A percentile compares a stretch with the other conserved stretches of the same genome.
Conservation (phyloP, 2,888 invertebrate species). For the Drosophila vallismaia region DNA sequence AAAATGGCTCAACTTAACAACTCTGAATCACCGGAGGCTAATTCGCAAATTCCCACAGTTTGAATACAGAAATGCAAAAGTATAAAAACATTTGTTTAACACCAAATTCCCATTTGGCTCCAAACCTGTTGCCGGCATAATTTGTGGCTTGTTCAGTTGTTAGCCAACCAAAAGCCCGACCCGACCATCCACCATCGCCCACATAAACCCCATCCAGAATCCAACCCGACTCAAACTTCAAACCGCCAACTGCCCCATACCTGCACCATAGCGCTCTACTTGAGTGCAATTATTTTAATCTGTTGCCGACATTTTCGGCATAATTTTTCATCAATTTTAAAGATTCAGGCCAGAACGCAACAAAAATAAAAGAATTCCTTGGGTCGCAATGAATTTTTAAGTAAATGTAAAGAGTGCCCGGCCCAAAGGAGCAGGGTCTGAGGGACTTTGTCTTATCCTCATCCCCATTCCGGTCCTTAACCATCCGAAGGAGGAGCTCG, state of each 20-base stretch:
- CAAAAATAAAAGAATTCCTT: slow-evolving; percentile 70
- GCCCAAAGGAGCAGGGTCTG: slow-evolving; percentile 28
- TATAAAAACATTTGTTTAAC: slow-evolving; percentile 43
- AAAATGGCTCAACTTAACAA: slow-evolving; percentile 32
- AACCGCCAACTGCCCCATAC: not conserved
- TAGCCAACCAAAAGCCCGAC: slow-evolving; percentile 4
- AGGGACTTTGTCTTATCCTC: slow-evolving; percentile 7
- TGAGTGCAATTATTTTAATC: slow-evolving; percentile 70
- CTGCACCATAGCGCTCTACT: slow-evolving; percentile 17
- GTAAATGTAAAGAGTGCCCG: slow-evolving; percentile 64
- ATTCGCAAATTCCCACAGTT: slow-evolving; percentile 62
- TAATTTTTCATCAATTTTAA: slow-evolving; percentile 69
- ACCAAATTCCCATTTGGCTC: slow-evolving; percentile 54
- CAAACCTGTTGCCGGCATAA: slow-evolving; percentile 50
- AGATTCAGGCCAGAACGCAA: slow-evolving; percentile 29
- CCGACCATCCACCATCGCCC: not conserved
- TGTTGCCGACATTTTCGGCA: slow-evolving; percentile 69
- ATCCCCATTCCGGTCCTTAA: slow-evolving; percentile 4
- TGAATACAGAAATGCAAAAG: slow-evolving; percentile 54
- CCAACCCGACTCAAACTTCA: slow-evolving; percentile 5
- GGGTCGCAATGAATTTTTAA: slow-evolving; percentile 76
- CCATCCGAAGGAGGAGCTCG: slow-evolving; percentile 17
- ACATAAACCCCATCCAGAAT: not conserved
- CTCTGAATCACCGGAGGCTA: slow-evolving; percentile 61
- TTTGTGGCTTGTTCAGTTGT: slow-evolving; percentile 29